Conservation (phyloP, 2,888 invertebrate genomes). For the Eupsilia transversa region DNA sequence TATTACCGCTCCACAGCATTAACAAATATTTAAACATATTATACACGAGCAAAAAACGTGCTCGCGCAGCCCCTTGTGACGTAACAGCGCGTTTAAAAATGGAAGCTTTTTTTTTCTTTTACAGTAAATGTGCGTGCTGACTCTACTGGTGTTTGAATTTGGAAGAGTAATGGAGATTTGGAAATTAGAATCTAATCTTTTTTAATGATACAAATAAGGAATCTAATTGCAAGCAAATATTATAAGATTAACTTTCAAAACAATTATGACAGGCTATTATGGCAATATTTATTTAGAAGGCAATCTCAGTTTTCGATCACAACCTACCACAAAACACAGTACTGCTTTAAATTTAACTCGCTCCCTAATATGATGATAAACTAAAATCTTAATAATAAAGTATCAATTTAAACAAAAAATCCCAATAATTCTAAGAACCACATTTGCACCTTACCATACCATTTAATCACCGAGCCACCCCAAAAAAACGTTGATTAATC, state of each 20-base stretch:
- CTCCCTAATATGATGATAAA: conserved; percentile 36
- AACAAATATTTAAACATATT: conserved; percentile 87
- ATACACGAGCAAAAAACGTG: conserved; percentile 73
- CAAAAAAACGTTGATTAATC: conserved; percentile 67
- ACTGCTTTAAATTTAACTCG: conserved; percentile 28
- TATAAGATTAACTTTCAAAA: background rate
- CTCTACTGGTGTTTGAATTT: conserved; percentile 30
- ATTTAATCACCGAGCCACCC: conserved; percentile 62
- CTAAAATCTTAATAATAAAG: conserved; percentile 44
- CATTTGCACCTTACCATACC: conserved; percentile 67
- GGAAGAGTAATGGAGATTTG: background rate
- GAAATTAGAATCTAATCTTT: background rate
- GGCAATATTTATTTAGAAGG: background rate
- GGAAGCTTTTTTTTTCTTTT: conserved; percentile 40
- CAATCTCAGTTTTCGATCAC: background rate
- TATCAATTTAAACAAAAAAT: conserved; percentile 59
- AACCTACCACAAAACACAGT: background rate
- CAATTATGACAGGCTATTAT: too few relatives aligned
- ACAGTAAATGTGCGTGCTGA: conserved; percentile 20
- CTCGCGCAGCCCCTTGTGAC: conserved; percentile 68
- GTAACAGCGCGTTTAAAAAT: conserved; percentile 56
- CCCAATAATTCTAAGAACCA: conserved; percentile 63
- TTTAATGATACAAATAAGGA: background rate
- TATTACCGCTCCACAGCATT: conserved; percentile 78
- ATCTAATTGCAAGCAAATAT: background rate